A percentile compares a stretch with the other conserved stretches of the same genome.
These are phyloP conservation scores for Blastobasis lacticolella DNA, from an alignment of 2,888 invertebrate species.

Conservation along the genomic window DNA sequence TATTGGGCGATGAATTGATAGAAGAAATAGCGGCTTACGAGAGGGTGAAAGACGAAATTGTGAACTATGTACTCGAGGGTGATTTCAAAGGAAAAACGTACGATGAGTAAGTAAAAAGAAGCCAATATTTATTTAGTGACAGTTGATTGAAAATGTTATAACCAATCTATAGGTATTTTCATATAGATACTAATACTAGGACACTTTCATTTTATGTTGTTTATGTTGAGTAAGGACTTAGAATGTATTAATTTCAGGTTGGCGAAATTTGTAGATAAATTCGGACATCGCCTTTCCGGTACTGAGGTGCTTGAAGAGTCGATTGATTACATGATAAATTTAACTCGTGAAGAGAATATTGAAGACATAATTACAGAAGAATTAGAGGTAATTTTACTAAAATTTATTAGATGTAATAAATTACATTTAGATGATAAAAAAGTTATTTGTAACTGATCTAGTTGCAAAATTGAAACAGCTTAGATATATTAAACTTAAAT, in stretches of 20 bases:
- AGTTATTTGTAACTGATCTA: neutral
- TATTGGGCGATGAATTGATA: conserved; percentile 58
- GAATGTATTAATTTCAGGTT: conserved; percentile 34
- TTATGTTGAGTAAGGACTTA: neutral
- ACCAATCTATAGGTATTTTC: too few relatives aligned
- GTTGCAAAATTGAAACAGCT: neutral
- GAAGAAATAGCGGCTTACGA: conserved; percentile 76
- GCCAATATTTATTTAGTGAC: too few relatives aligned
- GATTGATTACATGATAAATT: conserved; percentile 78
- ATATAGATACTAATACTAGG: too few relatives aligned
- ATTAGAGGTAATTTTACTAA: conserved; percentile 44
- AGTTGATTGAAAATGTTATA: too few relatives aligned
- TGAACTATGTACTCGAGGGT: conserved; percentile 64
- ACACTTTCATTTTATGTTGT: too few relatives aligned
- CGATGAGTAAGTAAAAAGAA: conserved; percentile 50
- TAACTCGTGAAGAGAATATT: conserved; percentile 43
- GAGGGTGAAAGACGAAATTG: conserved; percentile 47
- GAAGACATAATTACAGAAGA: conserved; percentile 81
- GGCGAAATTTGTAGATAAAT: conserved; percentile 66
- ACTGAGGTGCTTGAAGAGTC: conserved; percentile 76
- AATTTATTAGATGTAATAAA: neutral
- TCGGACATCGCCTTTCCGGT: conserved; percentile 78
- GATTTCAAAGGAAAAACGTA: conserved; percentile 74
- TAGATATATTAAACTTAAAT: neutral
- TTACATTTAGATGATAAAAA: neutral